Percentiles rank a stretch among this genome's conserved stretches.
Conservation (phyloP, 1,140 invertebrate species). For the Camponotus floridanus region DNA sequence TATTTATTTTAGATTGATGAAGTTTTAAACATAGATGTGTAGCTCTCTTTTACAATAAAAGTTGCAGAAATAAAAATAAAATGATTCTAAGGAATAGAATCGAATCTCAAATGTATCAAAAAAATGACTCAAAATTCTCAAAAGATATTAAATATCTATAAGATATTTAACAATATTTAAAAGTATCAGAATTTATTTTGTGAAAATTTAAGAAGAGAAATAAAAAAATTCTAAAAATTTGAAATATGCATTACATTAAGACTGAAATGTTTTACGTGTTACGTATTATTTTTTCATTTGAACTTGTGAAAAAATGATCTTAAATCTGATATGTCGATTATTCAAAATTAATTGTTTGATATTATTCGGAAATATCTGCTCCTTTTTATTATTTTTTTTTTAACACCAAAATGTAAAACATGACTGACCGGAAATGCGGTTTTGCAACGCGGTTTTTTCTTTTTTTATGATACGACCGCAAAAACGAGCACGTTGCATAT, state of each 20-base stretch:
- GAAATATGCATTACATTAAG: no score
- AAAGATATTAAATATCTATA: not conserved
- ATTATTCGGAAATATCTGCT: no score
- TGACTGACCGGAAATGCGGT: constrained; percentile 41
- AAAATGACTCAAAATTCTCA: not conserved
- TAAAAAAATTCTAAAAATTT: not conserved
- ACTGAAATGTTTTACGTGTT: no score
- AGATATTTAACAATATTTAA: no score
- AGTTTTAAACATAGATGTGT: no score
- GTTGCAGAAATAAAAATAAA: not conserved
- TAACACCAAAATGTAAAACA: constrained; percentile 31
- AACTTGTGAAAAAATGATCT: not conserved
- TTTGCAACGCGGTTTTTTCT: constrained; percentile 20
- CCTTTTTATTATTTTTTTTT: no score
- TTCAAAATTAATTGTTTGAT: not conserved
- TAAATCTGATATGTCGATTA: not conserved
- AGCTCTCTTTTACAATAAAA: not conserved
- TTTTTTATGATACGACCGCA: constrained; percentile 25
- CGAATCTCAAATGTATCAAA: not conserved
- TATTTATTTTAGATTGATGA: not conserved
- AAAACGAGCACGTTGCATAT: constrained; percentile 37
- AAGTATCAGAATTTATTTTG: no score
- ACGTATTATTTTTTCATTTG: not conserved
- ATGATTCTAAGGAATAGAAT: not conserved
- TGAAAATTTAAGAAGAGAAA: not conserved